Conservation (phyloP, 2,113 vertebrate species). For the Rhinoptilus africanus region DNA sequence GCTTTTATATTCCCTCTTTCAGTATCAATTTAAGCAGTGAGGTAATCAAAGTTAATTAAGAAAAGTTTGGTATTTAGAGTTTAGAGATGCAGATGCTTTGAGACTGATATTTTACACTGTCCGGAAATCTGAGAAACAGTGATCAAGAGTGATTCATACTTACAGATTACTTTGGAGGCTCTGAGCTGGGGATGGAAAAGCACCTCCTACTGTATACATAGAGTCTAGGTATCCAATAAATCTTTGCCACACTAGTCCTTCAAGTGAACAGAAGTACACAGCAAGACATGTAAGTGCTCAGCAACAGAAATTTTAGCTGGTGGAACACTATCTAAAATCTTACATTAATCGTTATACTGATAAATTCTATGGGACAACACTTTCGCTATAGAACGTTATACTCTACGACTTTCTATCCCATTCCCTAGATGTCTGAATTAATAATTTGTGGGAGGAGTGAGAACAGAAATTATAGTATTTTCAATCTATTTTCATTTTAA, state of each 20-base stretch:
- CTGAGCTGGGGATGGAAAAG: neutral
- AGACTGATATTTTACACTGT: constrained; percentile 13
- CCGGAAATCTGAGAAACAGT: constrained; percentile 6
- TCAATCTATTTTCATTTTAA: constrained; percentile 53
- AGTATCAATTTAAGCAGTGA: constrained; percentile 19
- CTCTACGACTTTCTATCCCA: neutral
- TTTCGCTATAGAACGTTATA: neutral
- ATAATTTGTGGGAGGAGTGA: constrained; percentile 24
- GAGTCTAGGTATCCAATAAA: neutral
- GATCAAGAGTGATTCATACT: neutral
- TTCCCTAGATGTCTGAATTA: constrained; percentile 17
- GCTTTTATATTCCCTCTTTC: constrained; percentile 42
- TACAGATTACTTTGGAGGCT: neutral
- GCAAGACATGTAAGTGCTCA: neutral
- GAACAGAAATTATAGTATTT: neutral
- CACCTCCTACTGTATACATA: neutral
- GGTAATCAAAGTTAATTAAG: constrained; percentile 56
- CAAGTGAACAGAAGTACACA: neutral
- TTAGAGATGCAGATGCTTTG: constrained; percentile 17
- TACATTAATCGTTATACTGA: neutral
- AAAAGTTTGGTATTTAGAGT: constrained; percentile 33
- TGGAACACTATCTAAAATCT: neutral
- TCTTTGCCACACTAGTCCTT: neutral
- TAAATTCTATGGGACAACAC: neutral
- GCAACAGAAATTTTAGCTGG: neutral